phyloP scores from a whole-genome alignment of 2,113 vertebrate species.

The Gadus chalcogrammus region DNA sequence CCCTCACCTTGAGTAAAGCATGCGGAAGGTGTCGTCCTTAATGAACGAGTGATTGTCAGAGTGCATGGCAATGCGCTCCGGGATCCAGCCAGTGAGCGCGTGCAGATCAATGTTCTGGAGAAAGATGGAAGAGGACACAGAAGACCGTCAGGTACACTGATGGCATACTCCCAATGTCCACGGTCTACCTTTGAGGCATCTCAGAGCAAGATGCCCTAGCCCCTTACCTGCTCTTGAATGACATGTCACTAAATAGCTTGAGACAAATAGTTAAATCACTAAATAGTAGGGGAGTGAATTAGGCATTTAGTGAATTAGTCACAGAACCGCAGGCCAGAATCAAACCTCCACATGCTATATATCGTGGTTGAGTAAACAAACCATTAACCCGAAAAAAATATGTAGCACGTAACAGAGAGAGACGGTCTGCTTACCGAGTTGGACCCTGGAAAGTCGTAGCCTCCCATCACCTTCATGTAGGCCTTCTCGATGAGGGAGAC shows the following conservation, averaged over 20 bases:
- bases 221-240: not conserved
- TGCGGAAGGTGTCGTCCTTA: constrained; percentile 91
- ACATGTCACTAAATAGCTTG: not conserved
- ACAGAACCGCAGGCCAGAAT: not conserved
- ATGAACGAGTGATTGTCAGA: constrained; percentile 96
- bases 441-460: constrained; percentile 97
- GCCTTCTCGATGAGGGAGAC: constrained; percentile 98
- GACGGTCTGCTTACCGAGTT: constrained; percentile 85
- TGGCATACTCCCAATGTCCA: not conserved
- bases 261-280: not conserved
- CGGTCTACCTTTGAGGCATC: not conserved
- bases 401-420: not conserved
- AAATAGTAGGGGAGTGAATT: not conserved
- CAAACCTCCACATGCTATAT: not conserved
- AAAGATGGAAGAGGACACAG: not conserved
- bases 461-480: constrained; percentile 99
- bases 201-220: too few species aligned
- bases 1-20: constrained; percentile 92
- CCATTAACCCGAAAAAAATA: too few species aligned
- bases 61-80: constrained; percentile 98
- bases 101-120: constrained; percentile 95
- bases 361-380: too few species aligned
- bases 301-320: too few species aligned
- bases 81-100: constrained; percentile 97
- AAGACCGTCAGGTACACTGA: not conserved